Percentiles rank a stretch among this genome's conserved stretches.
Evolutionary conservation across 2,113 vertebrate species (phyloP).

Genomic region (Sardina pilchardus): DNA sequence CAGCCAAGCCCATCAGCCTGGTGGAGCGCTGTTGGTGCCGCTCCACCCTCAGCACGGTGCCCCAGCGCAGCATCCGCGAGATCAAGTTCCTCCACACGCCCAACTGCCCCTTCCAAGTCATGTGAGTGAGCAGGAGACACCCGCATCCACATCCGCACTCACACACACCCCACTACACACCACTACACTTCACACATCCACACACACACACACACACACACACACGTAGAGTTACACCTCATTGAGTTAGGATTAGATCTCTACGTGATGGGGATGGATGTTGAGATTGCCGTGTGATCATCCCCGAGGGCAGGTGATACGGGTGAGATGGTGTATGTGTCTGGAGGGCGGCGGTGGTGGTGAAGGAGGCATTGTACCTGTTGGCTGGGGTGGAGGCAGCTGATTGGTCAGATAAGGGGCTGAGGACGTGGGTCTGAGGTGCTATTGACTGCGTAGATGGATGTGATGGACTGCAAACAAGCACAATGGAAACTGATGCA

Average conservation of each 20-base stretch:
- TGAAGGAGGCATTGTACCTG: neutral
- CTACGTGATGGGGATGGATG: neutral
- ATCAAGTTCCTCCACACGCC: constrained; percentile 96
- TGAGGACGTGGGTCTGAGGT: neutral
- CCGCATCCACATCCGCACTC: neutral
- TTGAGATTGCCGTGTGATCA: neutral
- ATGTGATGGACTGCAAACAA: neutral
- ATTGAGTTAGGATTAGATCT: neutral
- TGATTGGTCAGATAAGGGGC: neutral
- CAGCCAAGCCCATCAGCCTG: constrained; percentile 94
- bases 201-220: neutral
- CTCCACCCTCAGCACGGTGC: constrained; percentile 88
- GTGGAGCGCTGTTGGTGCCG: constrained; percentile 95
- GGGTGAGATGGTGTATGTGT: neutral
- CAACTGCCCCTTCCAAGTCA: constrained; percentile 95
- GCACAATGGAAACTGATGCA: neutral
- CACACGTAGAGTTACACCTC: neutral
- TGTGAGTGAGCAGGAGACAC: constrained; percentile 81
- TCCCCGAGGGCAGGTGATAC: neutral
- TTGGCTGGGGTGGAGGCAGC: neutral
- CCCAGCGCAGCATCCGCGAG: constrained; percentile 90
- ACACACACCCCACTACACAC: neutral
- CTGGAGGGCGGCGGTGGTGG: neutral
- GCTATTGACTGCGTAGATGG: neutral
- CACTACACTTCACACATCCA: neutral